phyloP scores from a whole-genome alignment of 2,888 invertebrate species.

The Scaptomyza cyrtandrae region DNA sequence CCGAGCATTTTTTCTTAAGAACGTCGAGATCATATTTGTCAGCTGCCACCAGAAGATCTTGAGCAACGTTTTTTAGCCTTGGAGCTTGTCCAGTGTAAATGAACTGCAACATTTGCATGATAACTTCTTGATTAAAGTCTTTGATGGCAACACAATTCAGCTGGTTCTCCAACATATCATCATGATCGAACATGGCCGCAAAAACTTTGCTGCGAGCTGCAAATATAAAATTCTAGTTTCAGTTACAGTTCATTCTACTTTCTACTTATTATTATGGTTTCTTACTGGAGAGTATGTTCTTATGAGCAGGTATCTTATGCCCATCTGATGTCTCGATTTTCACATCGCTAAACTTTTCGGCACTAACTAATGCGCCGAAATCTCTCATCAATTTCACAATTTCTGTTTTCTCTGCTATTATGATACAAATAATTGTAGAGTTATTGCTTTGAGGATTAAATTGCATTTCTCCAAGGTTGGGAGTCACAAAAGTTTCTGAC shows the following conservation, averaged over 20 bases:
- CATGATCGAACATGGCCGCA: neutral
- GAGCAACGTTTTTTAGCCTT: neutral
- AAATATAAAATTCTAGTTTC: neutral
- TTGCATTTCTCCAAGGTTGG: neutral
- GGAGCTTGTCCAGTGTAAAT: neutral
- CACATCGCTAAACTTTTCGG: neutral
- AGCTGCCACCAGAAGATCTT: neutral
- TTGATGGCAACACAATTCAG: neutral
- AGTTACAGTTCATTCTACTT: neutral
- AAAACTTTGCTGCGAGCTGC: neutral
- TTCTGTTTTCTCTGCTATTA: no score
- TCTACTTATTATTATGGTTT: neutral
- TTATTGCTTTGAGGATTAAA: no score
- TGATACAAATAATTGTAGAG: no score
- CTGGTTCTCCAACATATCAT: neutral
- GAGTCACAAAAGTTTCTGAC: neutral
- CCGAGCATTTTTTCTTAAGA: neutral
- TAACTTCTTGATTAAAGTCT: neutral
- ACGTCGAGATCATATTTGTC: neutral
- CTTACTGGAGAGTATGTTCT: neutral
- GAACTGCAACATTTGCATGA: neutral
- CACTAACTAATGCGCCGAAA: neutral
- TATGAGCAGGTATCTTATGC: neutral
- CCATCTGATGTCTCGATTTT: neutral
- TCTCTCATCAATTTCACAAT: neutral